Evolutionary conservation across 2,888 invertebrate species (phyloP), one percentile per base, ranked within the genome.

Genomic region (Bhutanitis thaidina): DNA sequence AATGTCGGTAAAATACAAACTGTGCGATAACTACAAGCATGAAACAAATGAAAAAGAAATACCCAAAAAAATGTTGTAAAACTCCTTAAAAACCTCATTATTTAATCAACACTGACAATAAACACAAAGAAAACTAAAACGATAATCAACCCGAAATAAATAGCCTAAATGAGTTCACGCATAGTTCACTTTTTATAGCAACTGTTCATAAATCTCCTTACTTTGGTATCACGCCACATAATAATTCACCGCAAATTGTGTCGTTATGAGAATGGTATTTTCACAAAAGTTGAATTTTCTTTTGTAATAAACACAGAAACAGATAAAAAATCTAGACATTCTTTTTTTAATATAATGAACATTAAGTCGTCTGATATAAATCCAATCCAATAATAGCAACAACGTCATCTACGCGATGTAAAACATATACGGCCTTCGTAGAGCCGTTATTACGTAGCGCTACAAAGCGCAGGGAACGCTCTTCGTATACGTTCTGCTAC

Each of bases 401-500:
- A n/a, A n/a, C n/a, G n/a, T n/a, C n/a, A 20, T 3, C 3, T 3
- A 3, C 3, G 20, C 5, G 5, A 20, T 5, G 20, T 20, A 5
- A 20, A 20, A 20, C 3, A 20, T 20, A 20, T 3, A 5, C 20
- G 12, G 41, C 32, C 27, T 45, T 41, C 47, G 46, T 43, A 43
- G 43, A 62, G 58, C 59, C 53, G 48, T 60, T 60, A 56, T 39
- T 36, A 36, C 57, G 59, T 51, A 48, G 49, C 55, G 67, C 72
- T 74, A 74, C 71, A 69, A 61, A 13, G 54, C 65, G 67, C 69
- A 69, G 64, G 53, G 57, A 61, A 60, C 64, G 32, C 38, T 43
- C n/a, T n/a, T n/a, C n/a, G 38, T 36, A 76, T 76, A 77, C 71
- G 71, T 64, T 50, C 59, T 66, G 71, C 75, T 71, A 72, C 72